Evolutionary conservation across 1,140 invertebrate genomes (phyloP).

Genomic region (Anastrepha obliqua): DNA sequence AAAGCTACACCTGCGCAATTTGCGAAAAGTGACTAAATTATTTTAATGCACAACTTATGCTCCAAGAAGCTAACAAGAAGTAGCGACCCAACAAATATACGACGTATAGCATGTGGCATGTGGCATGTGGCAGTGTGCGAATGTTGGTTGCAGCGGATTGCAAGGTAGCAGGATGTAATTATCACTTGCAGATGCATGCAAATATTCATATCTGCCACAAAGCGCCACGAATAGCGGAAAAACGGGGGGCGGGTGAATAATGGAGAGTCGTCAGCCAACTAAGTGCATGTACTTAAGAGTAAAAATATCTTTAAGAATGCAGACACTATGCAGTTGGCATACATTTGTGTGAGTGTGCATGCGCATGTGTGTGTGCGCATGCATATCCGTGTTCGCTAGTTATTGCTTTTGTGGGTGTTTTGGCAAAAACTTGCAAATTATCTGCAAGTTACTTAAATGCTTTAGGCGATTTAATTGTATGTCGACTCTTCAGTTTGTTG

Average conservation of each 20-base stretch:
- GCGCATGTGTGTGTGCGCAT: background rate
- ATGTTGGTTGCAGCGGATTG: background rate
- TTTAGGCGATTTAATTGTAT: constrained; percentile 42
- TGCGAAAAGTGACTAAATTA: constrained; percentile 50
- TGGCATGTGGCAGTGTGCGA: background rate
- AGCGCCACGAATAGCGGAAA: background rate
- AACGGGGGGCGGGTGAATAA: background rate
- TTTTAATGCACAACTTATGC: constrained; percentile 52
- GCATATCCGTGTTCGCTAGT: background rate
- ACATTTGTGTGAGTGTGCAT: background rate
- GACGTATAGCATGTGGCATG: constrained; percentile 9
- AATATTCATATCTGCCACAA: constrained; percentile 44
- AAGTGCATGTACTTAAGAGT: constrained; percentile 18
- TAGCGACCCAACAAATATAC: background rate
- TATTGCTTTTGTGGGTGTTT: constrained; percentile 39
- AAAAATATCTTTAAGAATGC: constrained; percentile 35
- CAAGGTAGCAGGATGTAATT: constrained; percentile 50
- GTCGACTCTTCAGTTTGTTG: constrained; percentile 34
- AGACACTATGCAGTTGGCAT: background rate
- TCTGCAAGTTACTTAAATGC: constrained; percentile 49
- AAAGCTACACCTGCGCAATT: constrained; percentile 47
- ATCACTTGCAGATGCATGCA: constrained; percentile 50
- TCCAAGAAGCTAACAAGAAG: constrained; percentile 31
- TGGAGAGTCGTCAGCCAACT: background rate
- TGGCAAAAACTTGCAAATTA: constrained; percentile 51